Base-by-base conservation (phyloP, 2,797 vertebrate species). In the Alosa sapidissima region DNA sequence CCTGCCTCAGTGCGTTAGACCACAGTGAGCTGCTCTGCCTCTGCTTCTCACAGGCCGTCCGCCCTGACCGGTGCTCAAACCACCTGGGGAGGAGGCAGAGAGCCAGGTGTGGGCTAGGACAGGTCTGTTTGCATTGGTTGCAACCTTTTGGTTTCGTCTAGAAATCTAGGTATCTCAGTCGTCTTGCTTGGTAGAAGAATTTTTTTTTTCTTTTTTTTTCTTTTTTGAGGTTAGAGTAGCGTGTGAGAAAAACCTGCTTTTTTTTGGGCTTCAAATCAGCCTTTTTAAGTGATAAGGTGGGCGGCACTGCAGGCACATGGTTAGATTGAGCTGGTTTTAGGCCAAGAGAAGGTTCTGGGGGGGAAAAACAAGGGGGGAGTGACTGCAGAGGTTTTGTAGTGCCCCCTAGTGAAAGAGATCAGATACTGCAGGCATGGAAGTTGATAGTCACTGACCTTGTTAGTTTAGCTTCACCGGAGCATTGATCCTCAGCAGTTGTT, bases 11-110 rank as follows among this genome's bases (percentile, higher is more conserved):
- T 87, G 90, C 89, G 87, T 86, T 88, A 49, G 84, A 4, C 91
- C 86, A 87, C 85, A 87, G 90, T 91, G 90, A 88, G 89, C 68
- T 84, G 88, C 85, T 89, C 72, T 47, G 72, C 41, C 41, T 47
- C 36, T 8, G 36, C 19, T 47, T 78, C 36, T 19, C 16, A 14
- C 72, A 78, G 41, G 36, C 36, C 5, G 16, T 5, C 36, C 72
- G 45, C 16, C 72, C 36, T 21, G 5, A 21, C 72, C 85, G 84
- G 86, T 84, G 14, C 16, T 16, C 41, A 83, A 47, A 78, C 85
- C 81, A 85, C 36, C 65, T 0, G 16, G 47, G 16, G 6, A 36
- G 2, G 16, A 78, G 72, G 72, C 14, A 1, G 14, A 19, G 14
- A 36, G 65, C 41, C 54, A 62, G 72, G 49, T 21, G 83, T 52